Evolutionary conservation across 2,113 vertebrate species (phyloP), one percentile per base, ranked within the genome.

Genomic region (Proteles cristata): DNA sequence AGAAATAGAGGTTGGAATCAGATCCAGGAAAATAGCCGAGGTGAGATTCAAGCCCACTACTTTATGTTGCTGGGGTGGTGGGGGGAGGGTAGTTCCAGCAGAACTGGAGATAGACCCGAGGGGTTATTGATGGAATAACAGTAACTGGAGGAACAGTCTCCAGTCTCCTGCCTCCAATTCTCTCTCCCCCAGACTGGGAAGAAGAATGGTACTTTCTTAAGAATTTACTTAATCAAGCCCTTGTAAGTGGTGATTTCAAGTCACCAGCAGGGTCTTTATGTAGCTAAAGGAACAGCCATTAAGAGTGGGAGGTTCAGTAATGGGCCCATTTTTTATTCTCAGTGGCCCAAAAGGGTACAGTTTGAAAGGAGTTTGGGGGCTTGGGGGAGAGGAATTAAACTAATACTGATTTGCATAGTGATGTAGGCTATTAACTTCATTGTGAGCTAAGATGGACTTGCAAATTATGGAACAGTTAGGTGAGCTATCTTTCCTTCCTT

Each of bases 291-390:
- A 97, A 90, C 16, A 90, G 76, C 81, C 61, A 68, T 96, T 97
- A 96, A 92, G 84, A 96, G 94, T 94, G 53, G 94, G 76, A 96
- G 80, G 66, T 95, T 95, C 21, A 14, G 69, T 92, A 95, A 97
- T 88, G 65, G 79, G 71, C 11, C 53, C 84, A 82, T 96, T 88
- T 97, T 97, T 97, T 88, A 96, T 96, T 97, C 80, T 98, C 97
- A 90, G 95, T 96, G 84, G 88, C 94, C 84, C 80, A 90, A 96
- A 97, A 77, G 90, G 96, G 90, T 97, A 83, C 87, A 95, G 73
- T 96, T 92, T 90, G 90, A 94, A 86, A 87, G 83, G 48, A 53
- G 85, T 90, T 74, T 93, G 80, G 97, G 87, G 61, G 94, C 66
- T 86, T 43, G 35, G 82, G 82, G 48, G 43, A 83, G 71, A 90